Conservation (phyloP, 2,888 invertebrate genomes). For the Aleiodes leptofemur region DNA sequence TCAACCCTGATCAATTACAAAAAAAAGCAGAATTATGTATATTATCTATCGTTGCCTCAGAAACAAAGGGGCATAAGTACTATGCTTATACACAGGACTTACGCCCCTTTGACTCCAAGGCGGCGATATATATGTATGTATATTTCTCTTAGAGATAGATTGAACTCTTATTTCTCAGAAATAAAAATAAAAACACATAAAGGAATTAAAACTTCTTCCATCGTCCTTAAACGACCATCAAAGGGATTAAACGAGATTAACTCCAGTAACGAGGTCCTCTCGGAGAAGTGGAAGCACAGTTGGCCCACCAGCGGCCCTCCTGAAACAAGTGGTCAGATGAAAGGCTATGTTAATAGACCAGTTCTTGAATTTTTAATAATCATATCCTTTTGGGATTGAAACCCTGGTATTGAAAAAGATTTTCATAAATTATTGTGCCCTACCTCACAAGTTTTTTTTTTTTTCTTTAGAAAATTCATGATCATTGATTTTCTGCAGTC, state of each 20-base stretch:
- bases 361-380: constrained; percentile 16
- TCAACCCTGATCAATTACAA: constrained; percentile 36
- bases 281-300: constrained; percentile 81
- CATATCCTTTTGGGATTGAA: constrained; percentile 8
- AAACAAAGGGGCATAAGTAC: too few relatives aligned
- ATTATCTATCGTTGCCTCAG: background rate
- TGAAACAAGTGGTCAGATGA: constrained; percentile 67
- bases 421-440: constrained; percentile 4
- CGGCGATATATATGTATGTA: background rate
- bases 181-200: background rate
- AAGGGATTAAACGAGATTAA: constrained; percentile 77
- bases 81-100: too few relatives aligned
- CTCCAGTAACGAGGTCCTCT: constrained; percentile 82
- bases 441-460: background rate
- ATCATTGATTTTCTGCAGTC: too few relatives aligned
- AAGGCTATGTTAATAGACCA: constrained; percentile 43
- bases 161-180: constrained; percentile 1
- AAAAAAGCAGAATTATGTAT: background rate
- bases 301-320: constrained; percentile 80
- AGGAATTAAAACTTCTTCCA: background rate
- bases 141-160: background rate
- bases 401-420: background rate
- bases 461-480: too few relatives aligned
- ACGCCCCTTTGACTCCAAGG: too few relatives aligned
- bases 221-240: constrained; percentile 58